Base-by-base conservation (phyloP, 2,888 invertebrate species). In the Crematogaster levior region DNA sequence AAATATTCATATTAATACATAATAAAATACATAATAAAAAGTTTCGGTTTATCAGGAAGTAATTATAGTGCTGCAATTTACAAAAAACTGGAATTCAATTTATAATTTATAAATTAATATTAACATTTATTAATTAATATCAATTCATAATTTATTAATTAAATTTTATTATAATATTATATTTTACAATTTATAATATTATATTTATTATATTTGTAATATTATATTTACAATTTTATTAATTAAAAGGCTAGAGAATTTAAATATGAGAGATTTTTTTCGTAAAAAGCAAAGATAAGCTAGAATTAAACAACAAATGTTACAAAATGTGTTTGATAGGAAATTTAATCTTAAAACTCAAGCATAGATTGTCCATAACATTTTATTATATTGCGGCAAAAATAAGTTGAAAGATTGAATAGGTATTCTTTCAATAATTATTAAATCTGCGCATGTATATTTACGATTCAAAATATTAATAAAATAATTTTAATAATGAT, bases 1-100 rank as follows among this genome's bases (percentile, higher is more conserved):
- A 60, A 60, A 73, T 18, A 68, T 48, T 24, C n/a, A n/a, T 30
- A 61, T 37, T 18, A n/a, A n/a, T n/a, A 53, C 9, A 4, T 68
- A 46, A n/a, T n/a, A n/a, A n/a, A n/a, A n/a, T 12, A 18, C 18
- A 30, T 27, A 34, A 48, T 5, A 21, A 34, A 30, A 7, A 27
- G 3, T 3, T 21, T 7, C 3, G 30, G 7, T n/a, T n/a, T n/a
- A n/a, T 34, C 34, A 34, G 6, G 34, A 34, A 34, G 6, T 5
- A 34, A 34, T 34, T 34, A 6, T n/a, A 34, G 34, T 34, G 6
- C 34, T 34, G 34, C 27, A 56, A 37, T 72, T 40, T 40, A 43
- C n/a, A 72, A 56, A 56, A 40, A 72, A 6, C n/a, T 48, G n/a
- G n/a, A n/a, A n/a, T n/a, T n/a, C n/a, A n/a, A n/a, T n/a, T n/a